Evolutionary conservation across 2,888 invertebrate genomes (phyloP).

Genomic region (Parthenolecanium corni): DNA sequence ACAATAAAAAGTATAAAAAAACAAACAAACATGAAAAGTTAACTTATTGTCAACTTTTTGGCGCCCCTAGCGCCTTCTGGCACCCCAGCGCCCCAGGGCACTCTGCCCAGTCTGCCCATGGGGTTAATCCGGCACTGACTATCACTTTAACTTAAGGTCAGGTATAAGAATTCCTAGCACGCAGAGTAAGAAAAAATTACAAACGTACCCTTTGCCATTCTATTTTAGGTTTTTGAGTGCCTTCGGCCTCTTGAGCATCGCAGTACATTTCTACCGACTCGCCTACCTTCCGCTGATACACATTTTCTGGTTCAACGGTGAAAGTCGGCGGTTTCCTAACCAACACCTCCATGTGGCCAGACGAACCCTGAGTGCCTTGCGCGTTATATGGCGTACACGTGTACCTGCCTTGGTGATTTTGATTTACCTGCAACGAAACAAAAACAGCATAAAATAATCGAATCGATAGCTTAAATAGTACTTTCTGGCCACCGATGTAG

Average conservation of each 20-base stretch:
- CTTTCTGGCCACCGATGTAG: no score
- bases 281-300: constrained; percentile 80
- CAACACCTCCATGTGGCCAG: constrained; percentile 65
- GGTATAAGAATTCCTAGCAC: neutral
- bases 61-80: no score
- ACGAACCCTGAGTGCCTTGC: constrained; percentile 86
- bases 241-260: constrained; percentile 82
- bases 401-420: constrained; percentile 86
- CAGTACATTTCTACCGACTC: constrained; percentile 91
- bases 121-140: no score
- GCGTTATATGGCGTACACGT: constrained; percentile 92
- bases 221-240: constrained; percentile 78
- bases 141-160: no score
- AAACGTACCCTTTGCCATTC: constrained; percentile 68
- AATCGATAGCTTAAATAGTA: no score
- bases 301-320: constrained; percentile 74
- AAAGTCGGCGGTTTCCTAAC: constrained; percentile 88
- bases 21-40: no score
- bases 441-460: no score
- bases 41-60: no score
- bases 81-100: no score
- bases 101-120: no score
- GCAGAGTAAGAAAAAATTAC: no score
- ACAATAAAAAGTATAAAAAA: no score
- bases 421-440: constrained; percentile 47